Evolutionary conservation across 2,888 invertebrate species (phyloP), one percentile per base, ranked within the genome.

Genomic region (Serrognathus titanus): DNA sequence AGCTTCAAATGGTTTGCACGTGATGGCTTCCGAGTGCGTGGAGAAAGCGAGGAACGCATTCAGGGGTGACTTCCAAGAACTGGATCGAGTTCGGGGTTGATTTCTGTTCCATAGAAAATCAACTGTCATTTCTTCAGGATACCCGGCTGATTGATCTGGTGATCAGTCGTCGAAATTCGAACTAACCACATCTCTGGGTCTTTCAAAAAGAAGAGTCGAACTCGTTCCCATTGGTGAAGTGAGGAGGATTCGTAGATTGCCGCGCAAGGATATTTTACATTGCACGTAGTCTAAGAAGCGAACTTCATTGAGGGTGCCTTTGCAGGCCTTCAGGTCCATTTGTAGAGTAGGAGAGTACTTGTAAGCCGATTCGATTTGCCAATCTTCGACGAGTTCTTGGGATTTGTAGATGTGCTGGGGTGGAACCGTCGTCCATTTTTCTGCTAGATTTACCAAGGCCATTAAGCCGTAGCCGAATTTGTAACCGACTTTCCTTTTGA

Each of bases 381-480:
- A 85, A 70, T 94, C 93, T 77, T 92, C 90, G 62, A 89, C 87
- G 55, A 91, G 87, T 80, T 94, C 91, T 71, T 90, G 89, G 39
- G 93, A 92, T 75, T 94, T 92, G 81, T 98, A 99, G 64, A 97
- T 95, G 74, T 95, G 95, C 75, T 98, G 97, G 10, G 93, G 89
- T 8, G 98, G 97, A 11, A 97, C 96, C 9, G 90, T 87, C 8
- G 88, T 87, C 98, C 99, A 99, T 71, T 90, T 88, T 73, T 94
- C 92, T 2, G 98, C 97, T 66, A 95, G 79, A 53, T 83, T 87
- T 1, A 98, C 97, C 89, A 99, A 90, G 37, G 90, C 91, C 97
- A 98, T 98, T 57, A 98, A 79, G 8, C 98, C 99, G 75, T 98
- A 99, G 11, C 98, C 99, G 73, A 98, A 99, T 79, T 97, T 95